These are phyloP conservation scores for Calliphora vicina DNA, from an alignment of 1,140 invertebrate genomes.

Conservation along the genomic window DNA sequence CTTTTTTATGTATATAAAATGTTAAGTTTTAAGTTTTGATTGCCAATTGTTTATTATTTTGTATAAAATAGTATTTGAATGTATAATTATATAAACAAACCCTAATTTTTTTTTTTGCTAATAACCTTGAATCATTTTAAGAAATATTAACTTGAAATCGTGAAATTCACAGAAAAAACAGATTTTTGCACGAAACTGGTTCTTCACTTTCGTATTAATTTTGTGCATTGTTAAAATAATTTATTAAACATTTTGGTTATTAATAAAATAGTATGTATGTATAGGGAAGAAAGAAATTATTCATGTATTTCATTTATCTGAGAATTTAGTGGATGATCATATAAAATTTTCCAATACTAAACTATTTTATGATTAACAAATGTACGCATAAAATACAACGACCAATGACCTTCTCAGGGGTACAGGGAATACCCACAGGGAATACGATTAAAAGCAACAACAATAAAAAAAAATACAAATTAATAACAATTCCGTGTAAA, in stretches of 20 bases:
- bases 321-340: not conserved
- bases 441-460: not conserved
- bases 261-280: too few species aligned
- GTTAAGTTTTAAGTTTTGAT: not conserved
- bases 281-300: too few species aligned
- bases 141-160: not conserved
- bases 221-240: too few species aligned
- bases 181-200: not conserved
- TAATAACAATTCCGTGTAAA: not conserved
- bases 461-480: too few species aligned
- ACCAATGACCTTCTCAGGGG: not conserved
- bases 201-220: not conserved
- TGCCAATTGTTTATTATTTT: not conserved
- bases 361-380: not conserved
- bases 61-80: not conserved
- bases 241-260: too few species aligned
- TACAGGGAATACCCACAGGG: not conserved
- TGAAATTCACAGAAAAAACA: not conserved
- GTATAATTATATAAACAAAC: not conserved
- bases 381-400: not conserved
- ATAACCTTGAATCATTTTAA: slow-evolving; percentile 8
- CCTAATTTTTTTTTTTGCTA: not conserved
- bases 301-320: not conserved
- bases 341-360: not conserved
- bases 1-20: not conserved